Evolutionary conservation across 2,113 vertebrate species (phyloP).

Genomic region (Salvelinus namaycush): DNA sequence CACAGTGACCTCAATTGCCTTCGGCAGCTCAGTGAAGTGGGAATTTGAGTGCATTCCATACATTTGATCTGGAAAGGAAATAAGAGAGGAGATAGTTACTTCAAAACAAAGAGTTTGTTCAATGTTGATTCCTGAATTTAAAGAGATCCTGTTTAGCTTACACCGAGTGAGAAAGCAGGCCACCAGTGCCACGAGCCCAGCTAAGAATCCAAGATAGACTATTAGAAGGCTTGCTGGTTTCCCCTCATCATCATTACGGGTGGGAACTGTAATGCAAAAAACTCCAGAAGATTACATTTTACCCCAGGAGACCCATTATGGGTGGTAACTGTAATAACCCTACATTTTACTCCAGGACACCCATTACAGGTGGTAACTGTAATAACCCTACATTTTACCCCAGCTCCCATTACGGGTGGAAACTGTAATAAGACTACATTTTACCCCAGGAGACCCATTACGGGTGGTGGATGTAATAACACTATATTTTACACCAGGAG

Average conservation of each 20-base stretch:
- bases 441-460: too few relatives aligned
- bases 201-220: not conserved
- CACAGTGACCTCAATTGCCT: slow-evolving; percentile 31
- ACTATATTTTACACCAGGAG: too few relatives aligned
- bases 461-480: too few relatives aligned
- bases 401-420: too few relatives aligned
- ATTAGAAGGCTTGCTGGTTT: not conserved
- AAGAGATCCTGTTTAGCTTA: not conserved
- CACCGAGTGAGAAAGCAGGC: not conserved
- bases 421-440: too few relatives aligned
- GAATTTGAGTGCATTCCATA: not conserved
- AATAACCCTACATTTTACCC: too few relatives aligned
- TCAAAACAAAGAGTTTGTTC: not conserved
- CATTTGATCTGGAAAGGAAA: not conserved
- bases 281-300: too few relatives aligned
- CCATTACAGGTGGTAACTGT: too few relatives aligned
- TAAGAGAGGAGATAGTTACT: not conserved
- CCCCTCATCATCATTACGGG: not conserved
- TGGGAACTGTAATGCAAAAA: too few relatives aligned
- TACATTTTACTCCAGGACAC: too few relatives aligned
- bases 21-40: slow-evolving; percentile 7
- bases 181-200: not conserved
- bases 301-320: too few relatives aligned
- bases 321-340: too few relatives aligned
- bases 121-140: not conserved